These are phyloP conservation scores for Petrosia ficiformis DNA, from an alignment of 37 sponge, comb jelly and placozoan genomes.

Conservation along the genomic window DNA sequence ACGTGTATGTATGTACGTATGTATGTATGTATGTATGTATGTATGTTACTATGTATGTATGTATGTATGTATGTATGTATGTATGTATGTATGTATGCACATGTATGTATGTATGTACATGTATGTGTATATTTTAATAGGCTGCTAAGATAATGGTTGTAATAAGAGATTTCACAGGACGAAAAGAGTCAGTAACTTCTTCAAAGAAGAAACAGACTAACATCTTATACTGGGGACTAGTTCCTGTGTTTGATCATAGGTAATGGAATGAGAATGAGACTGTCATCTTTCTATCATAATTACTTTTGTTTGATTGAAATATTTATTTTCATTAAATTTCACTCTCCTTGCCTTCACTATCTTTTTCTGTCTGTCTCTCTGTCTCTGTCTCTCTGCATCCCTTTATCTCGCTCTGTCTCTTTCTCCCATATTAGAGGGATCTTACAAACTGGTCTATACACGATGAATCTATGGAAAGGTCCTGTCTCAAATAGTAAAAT, in stretches of 20 bases:
- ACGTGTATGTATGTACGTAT: too few relatives aligned
- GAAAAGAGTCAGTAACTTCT: conserved; percentile 14
- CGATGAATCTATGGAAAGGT: conserved; percentile 58
- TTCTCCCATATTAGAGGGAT: conserved; percentile 7
- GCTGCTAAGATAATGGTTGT: conserved; percentile 50
- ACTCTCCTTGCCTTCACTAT: too few relatives aligned
- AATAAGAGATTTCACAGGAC: conserved; percentile 16
- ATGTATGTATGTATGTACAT: background rate
- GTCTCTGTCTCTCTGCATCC: too few relatives aligned
- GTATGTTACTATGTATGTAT: too few relatives aligned
- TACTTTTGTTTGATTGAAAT: too few relatives aligned
- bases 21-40: too few relatives aligned
- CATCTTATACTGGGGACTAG: conserved; percentile 58
- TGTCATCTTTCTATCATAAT: too few relatives aligned
- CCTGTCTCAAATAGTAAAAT: conserved; percentile 12
- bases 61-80: background rate
- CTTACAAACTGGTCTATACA: conserved; percentile 22
- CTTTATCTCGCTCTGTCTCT: background rate
- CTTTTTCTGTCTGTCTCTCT: too few relatives aligned
- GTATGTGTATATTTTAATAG: background rate
- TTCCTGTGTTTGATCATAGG: conserved; percentile 46
- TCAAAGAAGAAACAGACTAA: conserved; percentile 20
- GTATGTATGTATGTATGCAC: background rate
- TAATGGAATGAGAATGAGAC: conserved; percentile 16
- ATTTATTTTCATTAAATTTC: too few relatives aligned